These are phyloP conservation scores for Polyploca ridens DNA, from an alignment of 2,888 invertebrate species.

Conservation along the genomic window DNA sequence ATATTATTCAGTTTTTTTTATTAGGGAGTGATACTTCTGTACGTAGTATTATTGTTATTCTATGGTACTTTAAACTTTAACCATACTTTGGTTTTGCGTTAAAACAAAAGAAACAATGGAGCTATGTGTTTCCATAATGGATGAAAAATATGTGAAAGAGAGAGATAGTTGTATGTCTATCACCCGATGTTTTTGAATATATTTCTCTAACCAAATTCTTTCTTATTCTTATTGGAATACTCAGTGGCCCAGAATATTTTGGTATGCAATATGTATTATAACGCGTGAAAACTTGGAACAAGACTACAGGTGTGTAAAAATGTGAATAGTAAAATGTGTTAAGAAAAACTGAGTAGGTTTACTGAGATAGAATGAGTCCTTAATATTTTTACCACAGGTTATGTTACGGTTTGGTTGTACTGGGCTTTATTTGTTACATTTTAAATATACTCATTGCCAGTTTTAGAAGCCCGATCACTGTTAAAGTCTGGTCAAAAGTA, in stretches of 20 bases:
- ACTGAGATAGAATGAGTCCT: conserved; percentile 2
- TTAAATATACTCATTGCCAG: conserved; percentile 11
- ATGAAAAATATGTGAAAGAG: no score
- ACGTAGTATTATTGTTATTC: no score
- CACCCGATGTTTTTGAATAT: no score
- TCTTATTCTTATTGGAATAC: conserved; percentile 11
- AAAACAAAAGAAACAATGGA: no score
- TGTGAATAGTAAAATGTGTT: conserved; percentile 14
- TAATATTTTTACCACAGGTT: conserved; percentile 6
- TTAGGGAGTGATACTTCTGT: no score
- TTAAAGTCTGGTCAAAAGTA: background rate
- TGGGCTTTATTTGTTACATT: background rate
- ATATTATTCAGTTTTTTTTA: no score
- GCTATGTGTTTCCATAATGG: no score
- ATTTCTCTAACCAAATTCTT: no score
- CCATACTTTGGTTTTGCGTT: no score
- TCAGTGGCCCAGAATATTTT: conserved; percentile 8
- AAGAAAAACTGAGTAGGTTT: background rate
- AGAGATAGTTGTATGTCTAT: no score
- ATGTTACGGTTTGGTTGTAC: background rate
- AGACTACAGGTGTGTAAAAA: conserved; percentile 16
- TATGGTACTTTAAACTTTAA: no score
- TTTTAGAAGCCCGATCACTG: background rate
- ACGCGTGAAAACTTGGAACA: conserved; percentile 6
- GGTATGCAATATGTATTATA: conserved; percentile 9